These are phyloP conservation scores for human (Homo sapiens) DNA, from an alignment of 2,113 vertebrate species.

Conservation along the genomic window GRCh38 chr2:125115501-125116000, in stretches of 20 bases:
- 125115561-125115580: not conserved
- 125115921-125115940: too few species aligned
- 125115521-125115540: not conserved
- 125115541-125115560: not conserved
- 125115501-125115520: not conserved
- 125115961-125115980: too few species aligned
- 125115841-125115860: too few species aligned
- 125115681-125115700: not conserved
- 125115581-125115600: not conserved
- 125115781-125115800: not conserved
- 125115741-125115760: not conserved
- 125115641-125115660: not conserved
- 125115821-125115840: too few species aligned
- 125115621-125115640: not conserved
- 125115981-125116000: too few species aligned
- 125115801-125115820: too few species aligned
- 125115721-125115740: not conserved
- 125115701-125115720: not conserved
- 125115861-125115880: too few species aligned
- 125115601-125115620: too few species aligned
- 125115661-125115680: not conserved
- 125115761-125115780: not conserved
- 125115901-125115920: too few species aligned
- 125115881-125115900: too few species aligned
- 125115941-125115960: too few species aligned